These are phyloP conservation scores for Silurus glanis DNA, from an alignment of 2,113 vertebrate species.

Conservation along the genomic window DNA sequence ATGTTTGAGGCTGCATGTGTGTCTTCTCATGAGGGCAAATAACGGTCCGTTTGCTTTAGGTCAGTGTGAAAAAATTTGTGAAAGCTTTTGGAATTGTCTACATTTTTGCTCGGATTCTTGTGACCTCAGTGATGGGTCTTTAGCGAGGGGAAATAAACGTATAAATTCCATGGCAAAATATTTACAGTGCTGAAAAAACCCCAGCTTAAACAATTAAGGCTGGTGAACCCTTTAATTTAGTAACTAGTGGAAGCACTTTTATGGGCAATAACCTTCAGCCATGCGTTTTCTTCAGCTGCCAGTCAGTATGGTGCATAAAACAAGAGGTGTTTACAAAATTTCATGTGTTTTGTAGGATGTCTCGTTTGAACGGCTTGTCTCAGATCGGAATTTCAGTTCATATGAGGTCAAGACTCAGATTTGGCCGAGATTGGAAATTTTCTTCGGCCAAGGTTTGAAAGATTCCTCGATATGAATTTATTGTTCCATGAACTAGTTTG, in stretches of 20 bases:
- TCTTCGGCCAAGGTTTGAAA: no score
- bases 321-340: background rate
- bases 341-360: no score
- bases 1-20: slow-evolving; percentile 30
- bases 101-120: background rate
- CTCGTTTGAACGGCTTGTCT: background rate
- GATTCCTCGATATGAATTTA: background rate
- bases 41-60: slow-evolving; percentile 43
- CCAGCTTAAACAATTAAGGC: background rate
- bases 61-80: slow-evolving; percentile 18
- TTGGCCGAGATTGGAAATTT: background rate
- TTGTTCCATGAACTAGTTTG: background rate
- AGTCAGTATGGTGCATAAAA: background rate
- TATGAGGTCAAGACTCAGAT: background rate
- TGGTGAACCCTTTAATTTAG: background rate
- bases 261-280: background rate
- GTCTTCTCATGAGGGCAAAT: slow-evolving; percentile 40
- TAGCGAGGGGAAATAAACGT: background rate
- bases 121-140: background rate
- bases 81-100: background rate
- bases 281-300: background rate
- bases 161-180: background rate
- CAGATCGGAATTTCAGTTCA: background rate
- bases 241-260: slow-evolving; percentile 6
- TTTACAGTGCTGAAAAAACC: background rate